phyloP scores from a whole-genome alignment of 1,140 invertebrate species.

The Zophobas atratus region DNA sequence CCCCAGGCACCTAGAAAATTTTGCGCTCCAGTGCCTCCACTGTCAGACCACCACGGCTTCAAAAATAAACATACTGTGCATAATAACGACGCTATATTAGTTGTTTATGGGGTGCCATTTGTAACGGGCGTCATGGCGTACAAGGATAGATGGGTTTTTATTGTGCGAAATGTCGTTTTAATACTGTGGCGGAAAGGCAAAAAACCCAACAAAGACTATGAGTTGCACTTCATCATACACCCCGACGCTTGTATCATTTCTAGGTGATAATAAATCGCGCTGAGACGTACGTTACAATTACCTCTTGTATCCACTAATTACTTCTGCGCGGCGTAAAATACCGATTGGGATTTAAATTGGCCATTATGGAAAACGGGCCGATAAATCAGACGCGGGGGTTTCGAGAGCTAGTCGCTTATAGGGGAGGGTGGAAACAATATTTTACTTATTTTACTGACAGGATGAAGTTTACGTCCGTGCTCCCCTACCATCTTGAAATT shows the following conservation, averaged over 20 bases:
- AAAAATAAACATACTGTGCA: slow-evolving; percentile 43
- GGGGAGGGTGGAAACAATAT: too few species aligned
- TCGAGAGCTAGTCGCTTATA: neutral
- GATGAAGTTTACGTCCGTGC: too few species aligned
- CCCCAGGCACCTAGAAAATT: slow-evolving; percentile 39
- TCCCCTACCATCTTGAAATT: too few species aligned
- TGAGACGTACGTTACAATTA: slow-evolving; percentile 34
- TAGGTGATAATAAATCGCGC: slow-evolving; percentile 34
- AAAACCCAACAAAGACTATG: neutral
- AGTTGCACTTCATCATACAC: slow-evolving; percentile 24
- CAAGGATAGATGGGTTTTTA: slow-evolving; percentile 28
- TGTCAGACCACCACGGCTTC: slow-evolving; percentile 40
- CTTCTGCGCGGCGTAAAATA: slow-evolving; percentile 38
- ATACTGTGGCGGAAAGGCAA: neutral
- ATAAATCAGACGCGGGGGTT: slow-evolving; percentile 28
- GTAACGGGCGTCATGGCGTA: slow-evolving; percentile 13
- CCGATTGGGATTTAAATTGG: slow-evolving; percentile 31
- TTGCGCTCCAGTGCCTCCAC: slow-evolving; percentile 38
- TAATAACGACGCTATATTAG: slow-evolving; percentile 44
- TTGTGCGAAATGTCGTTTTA: slow-evolving; percentile 19
- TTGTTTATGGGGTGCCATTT: slow-evolving; percentile 47
- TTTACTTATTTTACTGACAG: too few species aligned
- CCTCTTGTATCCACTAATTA: slow-evolving; percentile 38
- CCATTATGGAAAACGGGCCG: slow-evolving; percentile 24
- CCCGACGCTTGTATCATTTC: slow-evolving; percentile 36